A percentile compares a stretch with the other conserved stretches of the same genome.
Evolutionary conservation across 1,140 invertebrate species (phyloP).

Genomic region (Cheumatopsyche charites): DNA sequence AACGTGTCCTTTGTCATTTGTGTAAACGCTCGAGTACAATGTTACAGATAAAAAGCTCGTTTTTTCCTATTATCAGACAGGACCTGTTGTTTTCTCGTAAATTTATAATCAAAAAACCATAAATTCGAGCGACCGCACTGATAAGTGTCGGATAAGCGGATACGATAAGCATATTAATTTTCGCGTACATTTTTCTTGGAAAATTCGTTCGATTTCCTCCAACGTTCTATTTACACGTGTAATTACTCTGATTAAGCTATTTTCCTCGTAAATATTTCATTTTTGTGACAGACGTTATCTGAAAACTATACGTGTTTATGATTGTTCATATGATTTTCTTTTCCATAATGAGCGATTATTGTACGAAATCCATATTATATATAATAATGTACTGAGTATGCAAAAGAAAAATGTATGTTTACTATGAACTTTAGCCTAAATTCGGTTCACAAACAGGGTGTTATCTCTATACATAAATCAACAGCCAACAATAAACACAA

Average conservation of each 20-base stretch:
- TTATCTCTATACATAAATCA: slow-evolving; percentile 2
- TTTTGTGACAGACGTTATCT: slow-evolving; percentile 11
- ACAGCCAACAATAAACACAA: neutral
- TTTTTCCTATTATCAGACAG: neutral
- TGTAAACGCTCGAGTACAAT: too few species aligned
- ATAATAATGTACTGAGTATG: neutral
- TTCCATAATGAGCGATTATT: too few species aligned
- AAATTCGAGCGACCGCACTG: neutral
- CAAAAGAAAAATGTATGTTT: neutral
- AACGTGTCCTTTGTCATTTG: too few species aligned
- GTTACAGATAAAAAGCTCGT: neutral
- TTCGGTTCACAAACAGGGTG: neutral
- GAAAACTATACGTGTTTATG: neutral
- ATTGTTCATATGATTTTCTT: too few species aligned
- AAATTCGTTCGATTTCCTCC: neutral
- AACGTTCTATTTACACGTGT: too few species aligned
- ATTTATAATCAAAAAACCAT: slow-evolving; percentile 15
- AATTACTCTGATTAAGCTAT: neutral
- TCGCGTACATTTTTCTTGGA: neutral
- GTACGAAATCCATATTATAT: too few species aligned
- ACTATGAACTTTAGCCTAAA: neutral
- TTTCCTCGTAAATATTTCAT: slow-evolving; percentile 18
- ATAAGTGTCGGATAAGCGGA: slow-evolving; percentile 2
- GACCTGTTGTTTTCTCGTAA: slow-evolving; percentile 11
- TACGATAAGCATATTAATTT: slow-evolving; percentile 18